Evolutionary conservation across 2,113 vertebrate genomes (phyloP).

Genomic region (Trichechus manatus): DNA sequence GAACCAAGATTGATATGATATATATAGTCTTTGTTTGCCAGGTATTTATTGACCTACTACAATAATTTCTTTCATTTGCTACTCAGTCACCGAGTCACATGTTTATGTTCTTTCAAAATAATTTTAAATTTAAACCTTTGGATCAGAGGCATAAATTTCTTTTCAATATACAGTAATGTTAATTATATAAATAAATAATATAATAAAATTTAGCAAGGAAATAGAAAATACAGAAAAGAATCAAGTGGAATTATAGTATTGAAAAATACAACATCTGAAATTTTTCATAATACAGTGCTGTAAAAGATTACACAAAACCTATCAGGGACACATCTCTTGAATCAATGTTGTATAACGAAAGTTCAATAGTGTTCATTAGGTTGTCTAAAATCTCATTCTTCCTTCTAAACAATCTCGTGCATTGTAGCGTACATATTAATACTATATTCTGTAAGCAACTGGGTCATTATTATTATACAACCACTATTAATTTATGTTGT

Average conservation of each 20-base stretch:
- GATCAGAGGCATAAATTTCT: neutral
- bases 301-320: slow-evolving; percentile 37
- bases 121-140: slow-evolving; percentile 51
- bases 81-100: neutral
- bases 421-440: neutral
- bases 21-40: neutral
- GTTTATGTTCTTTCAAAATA: slow-evolving; percentile 15
- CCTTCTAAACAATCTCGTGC: slow-evolving; percentile 3
- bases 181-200: neutral
- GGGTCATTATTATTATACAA: slow-evolving; percentile 7
- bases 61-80: slow-evolving; percentile 37
- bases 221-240: neutral
- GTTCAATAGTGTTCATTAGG: neutral
- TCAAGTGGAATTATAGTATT: neutral
- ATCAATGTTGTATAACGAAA: neutral
- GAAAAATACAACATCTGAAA: neutral
- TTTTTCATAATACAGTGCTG: neutral
- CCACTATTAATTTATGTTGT: neutral
- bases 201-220: neutral
- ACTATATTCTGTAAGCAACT: neutral
- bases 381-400: neutral
- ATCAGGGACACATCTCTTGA: neutral
- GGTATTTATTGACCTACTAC: neutral
- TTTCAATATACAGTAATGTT: neutral
- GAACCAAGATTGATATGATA: neutral